Percentiles rank a stretch among this genome's conserved stretches.
Evolutionary conservation across 2,113 vertebrate genomes (phyloP).

Genomic region (Cyphomyrus discorhynchus): DNA sequence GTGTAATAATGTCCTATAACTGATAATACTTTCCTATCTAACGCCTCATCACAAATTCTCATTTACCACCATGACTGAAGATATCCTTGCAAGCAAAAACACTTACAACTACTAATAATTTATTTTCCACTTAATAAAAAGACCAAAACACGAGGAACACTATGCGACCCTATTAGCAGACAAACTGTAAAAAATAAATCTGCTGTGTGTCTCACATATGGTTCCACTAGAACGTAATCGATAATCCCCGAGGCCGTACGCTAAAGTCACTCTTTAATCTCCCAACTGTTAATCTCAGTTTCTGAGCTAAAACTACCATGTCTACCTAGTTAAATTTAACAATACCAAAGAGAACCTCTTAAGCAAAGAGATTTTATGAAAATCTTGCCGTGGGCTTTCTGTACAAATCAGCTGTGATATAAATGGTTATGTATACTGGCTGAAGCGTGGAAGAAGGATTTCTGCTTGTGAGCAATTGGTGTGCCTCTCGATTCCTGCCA

Average conservation of each 20-base stretch:
- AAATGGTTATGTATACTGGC: not conserved
- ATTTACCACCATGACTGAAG: not conserved
- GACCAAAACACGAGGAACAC: not conserved
- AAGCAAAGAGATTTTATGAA: not conserved
- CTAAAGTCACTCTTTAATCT: not conserved
- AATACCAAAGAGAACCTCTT: not conserved
- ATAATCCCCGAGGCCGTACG: not conserved
- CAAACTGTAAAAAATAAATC: not conserved
- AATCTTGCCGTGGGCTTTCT: not conserved
- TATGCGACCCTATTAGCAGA: not conserved
- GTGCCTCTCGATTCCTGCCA: not conserved
- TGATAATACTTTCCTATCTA: not conserved
- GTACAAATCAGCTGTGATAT: not conserved
- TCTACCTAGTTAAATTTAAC: constrained; percentile 1
- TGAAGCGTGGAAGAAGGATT: not conserved
- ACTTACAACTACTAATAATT: not conserved
- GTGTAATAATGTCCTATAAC: not conserved
- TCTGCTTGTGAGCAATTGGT: not conserved
- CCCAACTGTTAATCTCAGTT: not conserved
- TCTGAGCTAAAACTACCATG: not conserved
- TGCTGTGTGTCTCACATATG: not conserved
- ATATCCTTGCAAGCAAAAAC: not conserved
- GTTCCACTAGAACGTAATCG: not conserved
- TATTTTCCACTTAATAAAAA: not conserved
- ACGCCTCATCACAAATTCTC: not conserved